Base-by-base conservation (phyloP, 2,888 invertebrate genomes). In the Microplitis manilae region DNA sequence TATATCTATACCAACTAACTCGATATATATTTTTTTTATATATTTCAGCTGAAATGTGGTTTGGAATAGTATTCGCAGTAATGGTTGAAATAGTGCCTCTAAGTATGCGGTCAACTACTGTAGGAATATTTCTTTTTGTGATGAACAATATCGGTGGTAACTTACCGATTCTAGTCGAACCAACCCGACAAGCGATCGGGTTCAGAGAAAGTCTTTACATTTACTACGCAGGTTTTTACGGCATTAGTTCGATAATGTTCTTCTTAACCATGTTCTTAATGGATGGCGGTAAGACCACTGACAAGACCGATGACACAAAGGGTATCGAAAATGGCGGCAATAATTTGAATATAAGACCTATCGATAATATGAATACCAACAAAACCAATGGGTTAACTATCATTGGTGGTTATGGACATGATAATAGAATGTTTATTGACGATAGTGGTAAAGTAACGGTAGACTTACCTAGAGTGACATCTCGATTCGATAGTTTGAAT, bases 81-180 rank as follows among this genome's bases (percentile, higher is more conserved):
- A 92, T 97, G 2, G 96, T 97, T 1, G 97, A 97, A 91, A 95
- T 97, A 80, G 96, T 97, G 1, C 96, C 96, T 0, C 86, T 96
- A 68, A 93, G 94, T 6, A 93, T 96, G 13, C 92, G 97, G 68
- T 96, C 96, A 5, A 96, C 96, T 61, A 95, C 96, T 0, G 94
- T 97, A 13, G 97, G 96, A 0, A 93, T 96, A 50, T 97, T 97
- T 88, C 92, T 97, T 61, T 97, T 97, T 90, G 96, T 97, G 1
- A 97, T 97, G 96, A 97, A 97, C 91, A 97, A 97, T 90, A 94
- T 97, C 79, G 97, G 97, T 6, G 97, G 97, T 59, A 97, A 97
- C 90, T 91, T 97, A 84, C 97, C 97, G 40, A 96, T 97, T 85
- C 91, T 96, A 6, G 96, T 97, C 1, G 96, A 96, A 89, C 96